Conservation (phyloP, 2,113 vertebrate genomes). For the Notothenia coriiceps region DNA sequence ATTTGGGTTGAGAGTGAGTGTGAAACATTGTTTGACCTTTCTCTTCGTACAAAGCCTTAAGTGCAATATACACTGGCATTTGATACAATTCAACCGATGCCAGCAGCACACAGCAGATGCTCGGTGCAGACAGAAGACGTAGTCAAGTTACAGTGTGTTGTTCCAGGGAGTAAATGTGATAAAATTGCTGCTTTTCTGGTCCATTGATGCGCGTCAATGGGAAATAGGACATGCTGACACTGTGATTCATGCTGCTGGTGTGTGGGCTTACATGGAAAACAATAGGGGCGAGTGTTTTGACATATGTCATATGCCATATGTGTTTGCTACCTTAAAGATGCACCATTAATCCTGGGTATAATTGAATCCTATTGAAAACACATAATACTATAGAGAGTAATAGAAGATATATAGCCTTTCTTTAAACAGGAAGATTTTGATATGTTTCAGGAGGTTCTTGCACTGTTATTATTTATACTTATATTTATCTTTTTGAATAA, state of each 20-base stretch:
- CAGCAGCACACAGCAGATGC: conserved; percentile 23
- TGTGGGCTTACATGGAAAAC: conserved; percentile 2
- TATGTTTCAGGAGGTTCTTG: not conserved
- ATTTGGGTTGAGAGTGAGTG: not conserved
- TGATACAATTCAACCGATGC: not conserved
- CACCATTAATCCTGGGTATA: not conserved
- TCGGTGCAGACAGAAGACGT: conserved; percentile 33
- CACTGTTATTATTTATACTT: not conserved
- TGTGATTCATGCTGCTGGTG: not conserved
- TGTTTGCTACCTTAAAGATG: not conserved
- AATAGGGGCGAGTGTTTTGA: not conserved
- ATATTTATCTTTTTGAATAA: not conserved
- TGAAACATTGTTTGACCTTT: conserved; percentile 28
- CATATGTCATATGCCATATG: not conserved
- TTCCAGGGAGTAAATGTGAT: conserved; percentile 40
- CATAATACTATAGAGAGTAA: not conserved
- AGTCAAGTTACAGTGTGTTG: not conserved
- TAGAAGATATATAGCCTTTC: not conserved
- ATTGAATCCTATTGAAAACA: not conserved
- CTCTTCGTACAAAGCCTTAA: not conserved
- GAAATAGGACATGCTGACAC: conserved; percentile 23
- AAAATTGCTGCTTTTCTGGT: conserved; percentile 48
- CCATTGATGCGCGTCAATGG: conserved; percentile 36
- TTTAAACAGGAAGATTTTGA: not conserved
- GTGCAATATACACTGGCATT: not conserved